phyloP scores from a whole-genome alignment of 2,888 invertebrate genomes.

The Liposcelis brunnea region DNA sequence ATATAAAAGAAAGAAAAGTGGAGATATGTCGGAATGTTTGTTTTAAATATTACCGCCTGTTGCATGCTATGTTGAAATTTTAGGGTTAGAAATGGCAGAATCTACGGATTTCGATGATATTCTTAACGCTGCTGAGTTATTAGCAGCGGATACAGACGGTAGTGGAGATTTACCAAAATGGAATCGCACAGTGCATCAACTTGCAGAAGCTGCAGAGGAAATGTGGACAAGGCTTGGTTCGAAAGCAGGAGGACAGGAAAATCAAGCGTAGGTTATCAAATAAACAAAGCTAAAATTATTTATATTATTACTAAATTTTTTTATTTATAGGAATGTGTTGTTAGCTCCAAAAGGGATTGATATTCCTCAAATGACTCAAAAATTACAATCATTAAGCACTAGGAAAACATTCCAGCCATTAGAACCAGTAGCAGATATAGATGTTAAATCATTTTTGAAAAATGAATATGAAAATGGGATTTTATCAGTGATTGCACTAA shows the following conservation, averaged over 20 bases:
- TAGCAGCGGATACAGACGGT: slow-evolving; percentile 75
- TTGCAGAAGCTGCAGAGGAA: slow-evolving; percentile 78
- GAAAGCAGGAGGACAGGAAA: slow-evolving; percentile 70
- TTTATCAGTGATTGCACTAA: slow-evolving; percentile 76
- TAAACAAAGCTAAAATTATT: neutral
- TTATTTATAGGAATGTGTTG: slow-evolving; percentile 52
- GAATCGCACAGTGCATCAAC: slow-evolving; percentile 77
- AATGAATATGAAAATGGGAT: slow-evolving; percentile 92
- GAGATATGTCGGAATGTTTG: no score
- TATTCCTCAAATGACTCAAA: slow-evolving; percentile 81
- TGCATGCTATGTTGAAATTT: no score
- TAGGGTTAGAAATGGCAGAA: slow-evolving; percentile 18
- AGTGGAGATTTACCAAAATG: slow-evolving; percentile 54
- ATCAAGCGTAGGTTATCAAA: slow-evolving; percentile 63
- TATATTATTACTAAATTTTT: slow-evolving; percentile 6
- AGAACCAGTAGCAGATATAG: slow-evolving; percentile 79
- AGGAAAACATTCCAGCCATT: slow-evolving; percentile 75
- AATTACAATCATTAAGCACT: slow-evolving; percentile 72
- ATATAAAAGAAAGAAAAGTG: no score
- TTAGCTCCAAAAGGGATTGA: slow-evolving; percentile 87
- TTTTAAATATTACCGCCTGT: no score
- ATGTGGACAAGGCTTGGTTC: slow-evolving; percentile 66
- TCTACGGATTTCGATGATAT: slow-evolving; percentile 61
- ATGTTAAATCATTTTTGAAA: slow-evolving; percentile 74
- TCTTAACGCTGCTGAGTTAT: slow-evolving; percentile 78